Base-by-base conservation (phyloP, 2,797 vertebrate genomes). In the Rhinogobio ventralis region DNA sequence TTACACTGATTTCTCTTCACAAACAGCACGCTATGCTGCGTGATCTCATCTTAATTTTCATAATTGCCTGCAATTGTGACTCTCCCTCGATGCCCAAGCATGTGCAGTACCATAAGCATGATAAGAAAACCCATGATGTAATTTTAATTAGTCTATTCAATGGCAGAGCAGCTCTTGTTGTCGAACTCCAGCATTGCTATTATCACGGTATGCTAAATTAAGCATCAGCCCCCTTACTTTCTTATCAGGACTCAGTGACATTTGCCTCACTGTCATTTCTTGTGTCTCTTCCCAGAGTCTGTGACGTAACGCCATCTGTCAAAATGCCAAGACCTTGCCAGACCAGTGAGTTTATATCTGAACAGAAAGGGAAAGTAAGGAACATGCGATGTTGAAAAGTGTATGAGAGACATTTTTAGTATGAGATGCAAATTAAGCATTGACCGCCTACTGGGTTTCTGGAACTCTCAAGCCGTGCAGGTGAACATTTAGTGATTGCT, bases 61-160 rank as follows among this genome's bases (percentile, higher is more conserved):
- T 80, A 88, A 89, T 87, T 86, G 86, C 74, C 57, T 85, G 39
- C 19, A 67, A 42, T 88, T 81, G 71, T 42, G 64, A 83, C 74
- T 79, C 36, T 69, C 28, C 75, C 79, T 62, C 39, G 46, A 79
- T 77, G 57, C 72, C 64, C 51, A 84, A 30, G 4, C 76, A 69
- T 6, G 25, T 78, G 77, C 62, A 80, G 66, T 74, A 72, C 67
- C 36, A 49, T 11, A 60, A 36, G 81, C 19, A 64, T 78, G 80
- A 89, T 85, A 86, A 60, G 69, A 83, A 78, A 73, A 33, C 60
- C 67, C 36, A 64, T 46, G 67, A 83, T 79, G 30, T 86, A n/a
- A 62, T 55, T 66, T 77, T 89, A 85, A 87, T 86, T 85, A 87
- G 28, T 55, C 79, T 36, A 33, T 86, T 85, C 79, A 67, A 77